Evolutionary conservation across 2,888 invertebrate genomes (phyloP).

Genomic region (Diplazon laetatorius): DNA sequence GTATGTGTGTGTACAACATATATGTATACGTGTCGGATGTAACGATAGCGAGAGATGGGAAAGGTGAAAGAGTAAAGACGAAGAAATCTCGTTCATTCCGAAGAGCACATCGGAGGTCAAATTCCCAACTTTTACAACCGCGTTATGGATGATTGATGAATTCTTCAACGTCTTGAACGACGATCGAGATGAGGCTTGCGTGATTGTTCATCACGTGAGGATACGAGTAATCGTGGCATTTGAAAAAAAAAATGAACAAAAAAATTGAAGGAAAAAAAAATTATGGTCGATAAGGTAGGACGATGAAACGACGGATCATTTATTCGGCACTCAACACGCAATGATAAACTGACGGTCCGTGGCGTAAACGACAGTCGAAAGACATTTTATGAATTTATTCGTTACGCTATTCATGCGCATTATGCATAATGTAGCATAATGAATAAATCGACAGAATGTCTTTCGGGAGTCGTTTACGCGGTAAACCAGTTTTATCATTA

Average conservation of each 20-base stretch:
- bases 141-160: conserved; percentile 42
- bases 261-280: not conserved
- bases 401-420: conserved; percentile 7
- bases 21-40: conserved; percentile 35
- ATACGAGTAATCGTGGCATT: too few species aligned
- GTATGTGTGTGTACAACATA: not conserved
- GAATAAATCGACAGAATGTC: too few species aligned
- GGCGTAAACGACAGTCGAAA: conserved; percentile 49
- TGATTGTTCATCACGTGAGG: not conserved
- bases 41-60: conserved; percentile 52
- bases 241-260: not conserved
- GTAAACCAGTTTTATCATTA: too few species aligned
- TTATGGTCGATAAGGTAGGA: not conserved
- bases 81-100: conserved; percentile 43
- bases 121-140: conserved; percentile 53
- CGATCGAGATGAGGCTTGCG: conserved; percentile 5
- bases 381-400: conserved; percentile 53
- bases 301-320: conserved; percentile 25
- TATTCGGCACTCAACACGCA: conserved; percentile 51
- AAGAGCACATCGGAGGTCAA: conserved; percentile 40
- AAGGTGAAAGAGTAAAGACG: conserved; percentile 48
- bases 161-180: conserved; percentile 43
- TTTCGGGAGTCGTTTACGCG: too few species aligned
- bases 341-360: conserved; percentile 37
- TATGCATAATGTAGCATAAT: too few species aligned